These are phyloP conservation scores for Malurus splendens DNA, from an alignment of 2,797 vertebrate genomes.

Conservation along the genomic window DNA sequence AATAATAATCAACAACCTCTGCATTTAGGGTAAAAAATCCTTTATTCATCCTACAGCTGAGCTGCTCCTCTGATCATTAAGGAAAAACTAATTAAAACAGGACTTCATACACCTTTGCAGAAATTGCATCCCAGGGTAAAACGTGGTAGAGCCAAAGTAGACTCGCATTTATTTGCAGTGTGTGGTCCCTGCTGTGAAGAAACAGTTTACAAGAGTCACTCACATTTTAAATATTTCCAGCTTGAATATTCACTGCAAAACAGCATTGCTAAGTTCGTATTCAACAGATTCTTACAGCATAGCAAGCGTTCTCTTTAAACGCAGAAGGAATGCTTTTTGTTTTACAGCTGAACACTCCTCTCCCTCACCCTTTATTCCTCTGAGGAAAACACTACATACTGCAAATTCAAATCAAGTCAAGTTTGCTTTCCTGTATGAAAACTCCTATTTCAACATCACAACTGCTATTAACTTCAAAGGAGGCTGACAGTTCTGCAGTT, in stretches of 20 bases:
- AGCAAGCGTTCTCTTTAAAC: slow-evolving; percentile 17
- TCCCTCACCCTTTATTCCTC: neutral
- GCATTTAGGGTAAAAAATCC: slow-evolving; percentile 12
- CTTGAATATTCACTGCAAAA: slow-evolving; percentile 20
- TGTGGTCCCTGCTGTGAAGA: slow-evolving; percentile 33
- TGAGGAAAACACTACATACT: neutral
- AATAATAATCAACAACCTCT: neutral
- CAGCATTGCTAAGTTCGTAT: neutral
- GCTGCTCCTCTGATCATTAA: slow-evolving; percentile 5
- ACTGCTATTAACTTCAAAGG: slow-evolving; percentile 69
- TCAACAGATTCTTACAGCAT: neutral
- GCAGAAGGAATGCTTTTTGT: neutral
- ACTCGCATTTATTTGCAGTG: neutral
- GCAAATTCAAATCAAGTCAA: slow-evolving; percentile 17
- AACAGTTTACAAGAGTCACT: neutral
- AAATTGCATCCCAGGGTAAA: slow-evolving; percentile 24
- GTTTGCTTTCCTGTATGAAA: slow-evolving; percentile 49
- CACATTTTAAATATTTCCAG: slow-evolving; percentile 48
- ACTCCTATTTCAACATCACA: slow-evolving; percentile 65
- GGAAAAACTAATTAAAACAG: slow-evolving; percentile 56
- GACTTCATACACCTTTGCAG: slow-evolving; percentile 17
- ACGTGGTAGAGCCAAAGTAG: slow-evolving; percentile 9
- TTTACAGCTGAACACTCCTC: neutral
- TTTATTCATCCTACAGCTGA: neutral
- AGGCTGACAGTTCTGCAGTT: slow-evolving; percentile 60